A percentile compares a stretch with the other conserved stretches of the same genome.
phyloP scores from a whole-genome alignment of 2,797 vertebrate species.

The Sebastes itinus region DNA sequence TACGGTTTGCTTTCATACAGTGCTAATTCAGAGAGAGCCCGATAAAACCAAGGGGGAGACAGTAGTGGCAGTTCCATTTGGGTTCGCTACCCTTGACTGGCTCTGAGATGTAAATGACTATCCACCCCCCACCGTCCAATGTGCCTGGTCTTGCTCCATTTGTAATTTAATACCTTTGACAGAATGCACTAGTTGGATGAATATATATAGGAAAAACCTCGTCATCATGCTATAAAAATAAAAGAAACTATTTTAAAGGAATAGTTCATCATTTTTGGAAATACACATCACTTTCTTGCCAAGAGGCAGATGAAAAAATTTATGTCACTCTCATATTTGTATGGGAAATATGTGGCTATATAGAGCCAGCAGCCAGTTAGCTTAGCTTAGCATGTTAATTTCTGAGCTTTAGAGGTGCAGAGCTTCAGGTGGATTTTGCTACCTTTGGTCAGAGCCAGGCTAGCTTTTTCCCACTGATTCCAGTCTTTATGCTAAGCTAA shows the following conservation, averaged over 20 bases:
- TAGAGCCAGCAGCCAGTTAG: not conserved
- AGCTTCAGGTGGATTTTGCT: not conserved
- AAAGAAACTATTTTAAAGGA: not conserved
- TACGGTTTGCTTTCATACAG: constrained; percentile 57
- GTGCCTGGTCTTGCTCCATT: constrained; percentile 38
- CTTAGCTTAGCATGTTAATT: not conserved
- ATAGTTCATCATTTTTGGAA: not conserved
- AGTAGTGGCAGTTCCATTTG: constrained; percentile 70
- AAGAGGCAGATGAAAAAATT: not conserved
- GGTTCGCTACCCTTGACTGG: constrained; percentile 63
- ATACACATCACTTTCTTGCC: not conserved
- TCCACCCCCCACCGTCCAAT: constrained; percentile 36
- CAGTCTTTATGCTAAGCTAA: not conserved
- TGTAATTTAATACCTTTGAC: constrained; percentile 59
- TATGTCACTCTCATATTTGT: not conserved
- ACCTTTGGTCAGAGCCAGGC: not conserved
- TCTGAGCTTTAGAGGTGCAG: not conserved
- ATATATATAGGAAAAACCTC: not conserved
- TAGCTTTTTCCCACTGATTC: not conserved
- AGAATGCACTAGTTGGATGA: constrained; percentile 14
- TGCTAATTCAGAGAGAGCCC: constrained; percentile 57
- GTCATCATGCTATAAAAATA: not conserved
- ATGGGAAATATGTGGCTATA: not conserved
- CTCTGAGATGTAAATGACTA: constrained; percentile 70
- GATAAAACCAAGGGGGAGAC: constrained; percentile 66